Percentiles rank a stretch among this genome's conserved stretches.
phyloP scores from a whole-genome alignment of 2,888 invertebrate genomes.

The Tenthredo scrophulariae region DNA sequence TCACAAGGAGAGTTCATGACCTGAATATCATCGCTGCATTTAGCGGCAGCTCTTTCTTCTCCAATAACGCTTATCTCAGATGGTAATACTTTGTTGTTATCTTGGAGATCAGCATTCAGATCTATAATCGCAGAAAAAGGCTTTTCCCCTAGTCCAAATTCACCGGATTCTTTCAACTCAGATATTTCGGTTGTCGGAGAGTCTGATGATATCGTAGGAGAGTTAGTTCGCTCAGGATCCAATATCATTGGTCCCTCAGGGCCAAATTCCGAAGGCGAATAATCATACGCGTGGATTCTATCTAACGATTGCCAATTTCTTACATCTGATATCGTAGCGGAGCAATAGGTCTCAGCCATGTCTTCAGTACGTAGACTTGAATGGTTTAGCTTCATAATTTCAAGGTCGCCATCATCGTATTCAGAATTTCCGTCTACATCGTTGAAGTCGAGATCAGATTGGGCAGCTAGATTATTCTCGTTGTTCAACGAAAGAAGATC shows the following conservation, averaged over 20 bases:
- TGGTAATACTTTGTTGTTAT: not conserved
- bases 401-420: conserved; percentile 28
- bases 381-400: conserved; percentile 11
- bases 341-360: not conserved
- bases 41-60: not conserved
- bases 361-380: not conserved
- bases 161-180: not conserved
- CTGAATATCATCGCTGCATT: not conserved
- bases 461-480: not conserved
- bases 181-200: not conserved
- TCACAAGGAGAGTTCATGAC: not conserved
- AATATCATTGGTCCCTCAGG: not conserved
- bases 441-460: not conserved
- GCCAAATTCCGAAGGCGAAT: not conserved
- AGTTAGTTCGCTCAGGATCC: not conserved
- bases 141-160: not conserved
- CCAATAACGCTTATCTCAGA: not conserved
- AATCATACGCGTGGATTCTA: not conserved
- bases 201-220: not conserved
- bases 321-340: not conserved
- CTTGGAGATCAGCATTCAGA: not conserved
- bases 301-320: not conserved
- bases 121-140: not conserved
- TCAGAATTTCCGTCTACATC: not conserved
- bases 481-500: not conserved